Base-by-base conservation (phyloP, 2,888 invertebrate genomes). In the Agrotis ipsilon region DNA sequence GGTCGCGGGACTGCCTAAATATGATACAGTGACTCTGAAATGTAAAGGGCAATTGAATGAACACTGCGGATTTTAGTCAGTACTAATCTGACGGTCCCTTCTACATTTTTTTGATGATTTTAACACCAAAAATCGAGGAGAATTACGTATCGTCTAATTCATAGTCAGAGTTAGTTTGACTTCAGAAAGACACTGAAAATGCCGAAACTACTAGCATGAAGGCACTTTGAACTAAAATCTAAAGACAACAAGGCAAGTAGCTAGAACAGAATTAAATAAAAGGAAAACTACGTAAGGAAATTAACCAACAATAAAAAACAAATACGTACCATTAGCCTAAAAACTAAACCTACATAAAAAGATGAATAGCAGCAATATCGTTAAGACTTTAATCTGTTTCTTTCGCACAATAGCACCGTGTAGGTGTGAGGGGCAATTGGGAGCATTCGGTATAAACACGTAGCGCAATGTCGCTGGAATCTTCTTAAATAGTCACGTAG, bases 401-500 rank as follows among this genome's bases (percentile, higher is more conserved):
- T 79, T 79, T 83, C 19, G 24, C 51, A 27, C 45, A 80, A 82
- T 45, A 46, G 48, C n/a, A 48, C 55, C 68, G 55, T 68, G 70
- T 69, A 72, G 60, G 70, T 72, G 66, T 73, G 72, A 16, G 57
- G 16, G 68, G 68, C 85, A 77, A 84, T 86, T 75, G 82, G 66
- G 61, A 61, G 57, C 63, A 75, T 76, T 72, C 76, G 24, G 67
- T 73, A 67, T 70, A 61, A 62, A 84, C 73, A 68, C 77, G 72
- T 72, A 71, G 58, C 43, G 45, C 24, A 75, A 45, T 82, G 68
- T 68, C 63, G 71, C 71, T 62, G 27, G 86, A 86, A 77, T 85
- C 82, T 77, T 81, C 84, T 84, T 75, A 77, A 86, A 84, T 70
- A 79, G 76, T 62, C 64, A 39, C 68, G 46, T 9, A 45, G 64